phyloP scores from a whole-genome alignment of 2,888 invertebrate genomes.

The Macrosiphum euphorbiae region DNA sequence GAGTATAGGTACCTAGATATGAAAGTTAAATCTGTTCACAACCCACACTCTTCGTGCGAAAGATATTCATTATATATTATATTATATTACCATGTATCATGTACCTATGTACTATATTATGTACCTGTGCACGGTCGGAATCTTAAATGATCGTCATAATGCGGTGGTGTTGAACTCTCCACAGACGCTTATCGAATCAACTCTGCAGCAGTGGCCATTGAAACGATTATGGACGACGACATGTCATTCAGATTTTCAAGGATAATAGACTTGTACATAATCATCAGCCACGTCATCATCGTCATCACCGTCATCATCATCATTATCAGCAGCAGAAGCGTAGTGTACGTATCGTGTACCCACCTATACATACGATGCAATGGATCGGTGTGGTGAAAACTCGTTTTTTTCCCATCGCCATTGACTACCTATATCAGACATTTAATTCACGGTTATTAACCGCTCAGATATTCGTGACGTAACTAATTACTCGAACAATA shows the following conservation, averaged over 20 bases:
- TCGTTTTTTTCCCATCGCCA: background rate
- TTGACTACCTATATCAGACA: slow-evolving; percentile 26
- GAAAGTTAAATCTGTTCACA: background rate
- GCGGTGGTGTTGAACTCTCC: background rate
- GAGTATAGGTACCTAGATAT: background rate
- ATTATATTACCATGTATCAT: background rate
- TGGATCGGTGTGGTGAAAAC: background rate
- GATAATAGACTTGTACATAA: background rate
- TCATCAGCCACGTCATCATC: background rate
- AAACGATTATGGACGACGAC: slow-evolving; percentile 40
- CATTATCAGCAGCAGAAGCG: background rate
- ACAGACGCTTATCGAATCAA: slow-evolving; percentile 29
- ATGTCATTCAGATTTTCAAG: slow-evolving; percentile 33
- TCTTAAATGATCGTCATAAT: background rate
- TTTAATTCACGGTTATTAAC: slow-evolving; percentile 50
- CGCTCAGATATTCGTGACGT: slow-evolving; percentile 41
- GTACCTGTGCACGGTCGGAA: background rate
- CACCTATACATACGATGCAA: background rate
- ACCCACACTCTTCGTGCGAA: background rate
- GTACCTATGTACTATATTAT: background rate
- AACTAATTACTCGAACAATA: slow-evolving; percentile 6
- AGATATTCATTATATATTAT: background rate
- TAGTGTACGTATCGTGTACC: background rate
- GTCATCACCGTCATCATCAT: background rate
- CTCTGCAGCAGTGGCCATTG: background rate